These are phyloP conservation scores for Sinella curviseta DNA, from an alignment of 1,140 invertebrate species.

Conservation along the genomic window DNA sequence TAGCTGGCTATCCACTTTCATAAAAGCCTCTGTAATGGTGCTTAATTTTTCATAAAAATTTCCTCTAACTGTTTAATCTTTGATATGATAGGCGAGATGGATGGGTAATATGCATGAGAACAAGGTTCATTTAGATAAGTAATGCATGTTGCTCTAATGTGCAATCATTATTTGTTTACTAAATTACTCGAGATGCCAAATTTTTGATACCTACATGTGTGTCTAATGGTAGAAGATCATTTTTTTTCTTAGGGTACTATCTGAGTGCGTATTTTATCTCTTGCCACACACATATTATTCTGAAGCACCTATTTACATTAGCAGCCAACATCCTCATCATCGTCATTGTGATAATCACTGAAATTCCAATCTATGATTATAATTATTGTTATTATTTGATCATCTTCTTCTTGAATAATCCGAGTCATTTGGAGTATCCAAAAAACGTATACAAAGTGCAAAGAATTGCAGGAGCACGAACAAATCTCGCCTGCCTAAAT, in stretches of 20 bases:
- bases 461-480: too few relatives aligned
- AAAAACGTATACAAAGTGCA: too few relatives aligned
- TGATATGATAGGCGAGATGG: too few relatives aligned
- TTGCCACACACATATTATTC: neutral
- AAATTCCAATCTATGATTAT: conserved; percentile 8
- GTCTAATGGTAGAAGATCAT: neutral
- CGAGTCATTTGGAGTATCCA: neutral
- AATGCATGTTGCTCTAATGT: neutral
- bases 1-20: neutral
- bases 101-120: neutral
- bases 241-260: neutral
- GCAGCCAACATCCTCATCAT: too few relatives aligned
- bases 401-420: neutral
- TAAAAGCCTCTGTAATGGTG: neutral
- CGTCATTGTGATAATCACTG: neutral
- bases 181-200: conserved; percentile 2
- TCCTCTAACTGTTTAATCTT: too few relatives aligned
- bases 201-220: neutral
- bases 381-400: too few relatives aligned
- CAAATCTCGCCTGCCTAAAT: too few relatives aligned
- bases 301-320: neutral
- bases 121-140: conserved; percentile 16
- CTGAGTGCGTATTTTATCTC: too few relatives aligned
- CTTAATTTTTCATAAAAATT: neutral
- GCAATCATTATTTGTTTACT: neutral